Conservation (phyloP, 2,113 vertebrate genomes). For the Leptodactylus fuscus region DNA sequence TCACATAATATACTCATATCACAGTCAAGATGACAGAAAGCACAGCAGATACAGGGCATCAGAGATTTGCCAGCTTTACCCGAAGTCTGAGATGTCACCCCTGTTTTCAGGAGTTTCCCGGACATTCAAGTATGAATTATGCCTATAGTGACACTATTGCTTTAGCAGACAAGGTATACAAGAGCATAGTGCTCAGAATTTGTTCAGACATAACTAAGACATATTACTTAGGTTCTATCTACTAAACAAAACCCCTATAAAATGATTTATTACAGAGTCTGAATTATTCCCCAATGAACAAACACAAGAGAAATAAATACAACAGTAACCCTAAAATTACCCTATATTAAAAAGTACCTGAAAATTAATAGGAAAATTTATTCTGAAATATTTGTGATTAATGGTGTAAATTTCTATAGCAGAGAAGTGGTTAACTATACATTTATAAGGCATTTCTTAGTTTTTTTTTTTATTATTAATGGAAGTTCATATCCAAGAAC, state of each 20-base stretch:
- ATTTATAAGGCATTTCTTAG: neutral
- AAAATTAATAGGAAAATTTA: neutral
- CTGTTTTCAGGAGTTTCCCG: too few species aligned
- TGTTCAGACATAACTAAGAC: neutral
- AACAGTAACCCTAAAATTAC: too few species aligned
- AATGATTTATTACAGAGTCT: too few species aligned
- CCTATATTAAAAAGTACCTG: neutral
- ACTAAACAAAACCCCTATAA: neutral
- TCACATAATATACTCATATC: too few species aligned
- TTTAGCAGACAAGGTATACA: neutral
- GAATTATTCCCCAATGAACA: too few species aligned
- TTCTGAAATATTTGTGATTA: neutral
- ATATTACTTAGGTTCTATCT: neutral
- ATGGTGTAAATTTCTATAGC: neutral
- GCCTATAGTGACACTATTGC: neutral
- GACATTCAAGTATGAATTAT: too few species aligned
- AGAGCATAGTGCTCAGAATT: neutral
- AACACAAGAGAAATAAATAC: too few species aligned
- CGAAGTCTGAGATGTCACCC: too few species aligned
- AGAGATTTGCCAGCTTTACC: too few species aligned
- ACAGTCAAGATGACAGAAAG: too few species aligned
- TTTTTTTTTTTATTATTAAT: slow-evolving; percentile 25
- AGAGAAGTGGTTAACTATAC: neutral
- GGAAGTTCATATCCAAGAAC: slow-evolving; percentile 30
- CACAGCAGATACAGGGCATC: too few species aligned